Base-by-base conservation (phyloP, 2,888 invertebrate species). In the Melinaea marsaeus region DNA sequence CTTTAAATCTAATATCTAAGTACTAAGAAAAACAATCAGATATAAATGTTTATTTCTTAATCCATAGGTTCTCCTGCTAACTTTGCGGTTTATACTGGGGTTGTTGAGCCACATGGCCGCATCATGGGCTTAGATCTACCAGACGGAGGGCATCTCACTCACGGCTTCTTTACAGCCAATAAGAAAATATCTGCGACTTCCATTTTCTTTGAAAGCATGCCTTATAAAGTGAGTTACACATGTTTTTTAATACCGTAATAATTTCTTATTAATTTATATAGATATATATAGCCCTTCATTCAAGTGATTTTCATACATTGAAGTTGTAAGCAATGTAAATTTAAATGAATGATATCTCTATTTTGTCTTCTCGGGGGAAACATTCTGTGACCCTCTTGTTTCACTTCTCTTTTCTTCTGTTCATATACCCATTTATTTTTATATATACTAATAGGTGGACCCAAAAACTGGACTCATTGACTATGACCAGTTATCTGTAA, bases 161-260 rank as follows among this genome's bases (percentile, higher is more conserved):
- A 98, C 74, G 95, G 95, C 35, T 99, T 98, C 86, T 96, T 97
- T 90, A 98, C 98, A 0, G 91, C 94, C 6, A 94, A 91, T 7
- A 98, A 97, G 84, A 97, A 96, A 86, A 96, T 99, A 65, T 99
- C 99, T 0, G 98, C 98, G 6, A 98, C 99, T 0, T 98, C 99
- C 0, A 95, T 99, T 67, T 99, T 97, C 92, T 99, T 99, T 83
- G 98, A 99, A 90, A 98, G 98, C 64, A 96, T 99, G 96, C 98
- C 99, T 0, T 99, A 99, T 84, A 98, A 98, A 89, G 95, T 97
- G 74, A 74, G 73, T 66, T 35, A 55, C 6, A 32, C 5, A 45
- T 33, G 33, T 6, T 57, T 22, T 9, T 32, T 35, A 11, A 7
- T 45, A 45, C 2, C 13, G n/a, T 34, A 32, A 34, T 42, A 46